phyloP scores from a whole-genome alignment of 1,140 invertebrate species.

The Brachionus calyciflorus region DNA sequence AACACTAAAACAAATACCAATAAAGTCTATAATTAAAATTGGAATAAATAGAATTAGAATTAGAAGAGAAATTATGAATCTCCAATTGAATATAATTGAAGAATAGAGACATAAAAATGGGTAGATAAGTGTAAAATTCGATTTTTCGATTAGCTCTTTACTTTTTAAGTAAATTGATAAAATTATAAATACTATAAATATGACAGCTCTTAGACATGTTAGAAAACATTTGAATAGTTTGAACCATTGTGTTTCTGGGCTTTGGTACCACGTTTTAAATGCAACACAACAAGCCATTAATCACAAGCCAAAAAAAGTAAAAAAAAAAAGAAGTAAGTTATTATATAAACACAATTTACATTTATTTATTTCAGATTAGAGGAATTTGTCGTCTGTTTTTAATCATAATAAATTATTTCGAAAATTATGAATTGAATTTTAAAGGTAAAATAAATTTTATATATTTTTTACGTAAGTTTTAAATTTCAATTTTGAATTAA shows the following conservation, averaged over 20 bases:
- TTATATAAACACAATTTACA: too few species aligned
- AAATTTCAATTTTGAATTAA: too few species aligned
- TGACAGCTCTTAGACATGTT: neutral
- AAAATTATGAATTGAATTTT: too few species aligned
- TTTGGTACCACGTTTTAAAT: constrained; percentile 1
- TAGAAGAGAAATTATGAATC: neutral
- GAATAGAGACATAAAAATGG: neutral
- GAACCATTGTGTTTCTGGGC: constrained; percentile 4
- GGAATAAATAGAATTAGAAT: neutral
- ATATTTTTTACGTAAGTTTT: too few species aligned
- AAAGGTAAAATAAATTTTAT: too few species aligned
- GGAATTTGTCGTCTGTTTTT: too few species aligned
- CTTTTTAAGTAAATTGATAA: constrained; percentile 8
- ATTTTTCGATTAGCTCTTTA: constrained; percentile 14
- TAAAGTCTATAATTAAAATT: neutral
- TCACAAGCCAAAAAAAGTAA: neutral
- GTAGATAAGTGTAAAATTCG: neutral
- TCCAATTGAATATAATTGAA: constrained; percentile 11
- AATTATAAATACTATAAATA: neutral
- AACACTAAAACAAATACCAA: neutral
- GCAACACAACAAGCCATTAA: neutral
- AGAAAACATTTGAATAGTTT: constrained; percentile 34
- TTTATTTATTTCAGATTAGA: too few species aligned
- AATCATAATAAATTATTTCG: too few species aligned
- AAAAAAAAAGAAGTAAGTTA: neutral